Evolutionary conservation across 1,140 invertebrate species (phyloP), one percentile per base, ranked within the genome.

Genomic region (Ips typographus): DNA sequence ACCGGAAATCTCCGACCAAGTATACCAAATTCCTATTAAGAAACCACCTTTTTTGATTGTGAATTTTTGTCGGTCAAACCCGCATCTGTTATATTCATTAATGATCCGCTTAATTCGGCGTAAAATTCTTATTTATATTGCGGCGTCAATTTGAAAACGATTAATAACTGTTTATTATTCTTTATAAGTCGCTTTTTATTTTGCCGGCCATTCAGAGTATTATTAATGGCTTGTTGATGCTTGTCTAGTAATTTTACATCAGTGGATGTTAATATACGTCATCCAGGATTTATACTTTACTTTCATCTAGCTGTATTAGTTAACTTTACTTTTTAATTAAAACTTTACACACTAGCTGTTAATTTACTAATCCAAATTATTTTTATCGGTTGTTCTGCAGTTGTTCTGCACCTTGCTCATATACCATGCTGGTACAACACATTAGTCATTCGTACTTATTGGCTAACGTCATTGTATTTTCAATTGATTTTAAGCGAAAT

Each of bases 11-110:
- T 22, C 22, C 22, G 22, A 22, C 22, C 38, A 52, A 47, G 42
- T 44, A 7, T 8, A 64, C 49, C 22, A 64, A 64, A 6, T 40
- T 52, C 22, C 22, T 22, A 22, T 22, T 22, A 22, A 22, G 22
- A 22, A 22, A 22, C 22, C 22, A 22, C 22, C 22, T 22, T 22
- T 22, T 22, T 22, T 52, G 44, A 51, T 51, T 52, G 38, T 52
- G 42, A 22, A 22, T 22, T 52, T 64, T 64, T 61, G 38, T 49
- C 47, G 5, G 61, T 64, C 51, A 60, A 64, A 64, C 61, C 61
- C 61, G 42, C 61, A 64, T 64, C 61, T 64, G 61, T 64, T 53
- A 64, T 64, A 64, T 64, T 53, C 61, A 64, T 64, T 64, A 64
- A 64, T 64, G 61, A 41, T 53, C 42, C 22, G 61, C 7, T 41